Evolutionary conservation across 2,888 invertebrate species (phyloP).

Genomic region (Mesodorylaimus sp.): DNA sequence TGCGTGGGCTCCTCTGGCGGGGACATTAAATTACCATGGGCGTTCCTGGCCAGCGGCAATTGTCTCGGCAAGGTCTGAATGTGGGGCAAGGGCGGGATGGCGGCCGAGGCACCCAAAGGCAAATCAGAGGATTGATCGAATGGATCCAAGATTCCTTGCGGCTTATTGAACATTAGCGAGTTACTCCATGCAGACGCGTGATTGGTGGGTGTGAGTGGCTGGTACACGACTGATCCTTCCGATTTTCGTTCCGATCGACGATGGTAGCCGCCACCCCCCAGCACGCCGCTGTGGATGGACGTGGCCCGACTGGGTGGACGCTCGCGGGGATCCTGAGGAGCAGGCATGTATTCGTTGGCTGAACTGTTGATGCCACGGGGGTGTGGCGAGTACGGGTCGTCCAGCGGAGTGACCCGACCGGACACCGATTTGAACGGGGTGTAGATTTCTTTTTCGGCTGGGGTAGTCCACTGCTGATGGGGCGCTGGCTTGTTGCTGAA

Average conservation of each 20-base stretch:
- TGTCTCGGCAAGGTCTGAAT: neutral
- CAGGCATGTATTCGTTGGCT: neutral
- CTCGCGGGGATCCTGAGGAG: neutral
- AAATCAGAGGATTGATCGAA: neutral
- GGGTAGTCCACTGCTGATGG: too few species aligned
- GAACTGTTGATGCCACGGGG: too few species aligned
- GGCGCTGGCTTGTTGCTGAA: too few species aligned
- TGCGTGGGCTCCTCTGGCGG: too few species aligned
- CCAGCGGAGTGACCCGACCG: neutral
- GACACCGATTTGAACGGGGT: neutral
- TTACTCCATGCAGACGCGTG: neutral
- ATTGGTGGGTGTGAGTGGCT: neutral
- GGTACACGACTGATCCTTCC: neutral
- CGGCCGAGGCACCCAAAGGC: too few species aligned
- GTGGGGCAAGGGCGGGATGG: neutral
- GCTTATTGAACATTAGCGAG: neutral
- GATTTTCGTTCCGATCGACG: neutral
- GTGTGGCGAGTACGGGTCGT: neutral
- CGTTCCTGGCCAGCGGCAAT: too few species aligned
- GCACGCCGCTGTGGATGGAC: neutral
- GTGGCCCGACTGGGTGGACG: neutral
- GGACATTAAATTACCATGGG: too few species aligned
- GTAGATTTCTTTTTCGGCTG: neutral
- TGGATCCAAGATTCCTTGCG: too few species aligned
- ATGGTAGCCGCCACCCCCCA: too few species aligned